A percentile compares a stretch with the other conserved stretches of the same genome.
phyloP scores from a whole-genome alignment of 2,113 vertebrate genomes.

The Formicarius rufipectus region DNA sequence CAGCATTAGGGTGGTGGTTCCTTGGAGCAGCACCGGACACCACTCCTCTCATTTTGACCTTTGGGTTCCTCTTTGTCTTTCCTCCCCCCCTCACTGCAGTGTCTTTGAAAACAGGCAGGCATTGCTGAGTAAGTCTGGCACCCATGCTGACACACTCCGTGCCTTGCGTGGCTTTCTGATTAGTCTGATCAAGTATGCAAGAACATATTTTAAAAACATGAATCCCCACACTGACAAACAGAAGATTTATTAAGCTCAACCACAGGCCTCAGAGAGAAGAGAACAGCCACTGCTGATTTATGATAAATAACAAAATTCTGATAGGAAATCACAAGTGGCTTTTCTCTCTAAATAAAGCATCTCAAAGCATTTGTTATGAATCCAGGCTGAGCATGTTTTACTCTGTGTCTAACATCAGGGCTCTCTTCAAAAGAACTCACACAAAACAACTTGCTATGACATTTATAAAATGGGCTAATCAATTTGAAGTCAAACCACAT shows the following conservation, averaged over 20 bases:
- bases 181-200: constrained; percentile 72
- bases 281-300: constrained; percentile 67
- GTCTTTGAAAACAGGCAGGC: constrained; percentile 34
- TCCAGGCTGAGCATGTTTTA: constrained; percentile 69
- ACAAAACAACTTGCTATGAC: constrained; percentile 75
- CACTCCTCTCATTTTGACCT: constrained; percentile 32
- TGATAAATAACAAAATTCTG: constrained; percentile 77
- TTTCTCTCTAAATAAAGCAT: constrained; percentile 77
- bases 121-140: constrained; percentile 55
- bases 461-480: constrained; percentile 80
- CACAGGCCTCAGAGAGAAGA: constrained; percentile 63
- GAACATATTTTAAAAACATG: constrained; percentile 66
- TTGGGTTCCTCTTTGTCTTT: not conserved
- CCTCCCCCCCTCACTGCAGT: not conserved
- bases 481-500: constrained; percentile 78
- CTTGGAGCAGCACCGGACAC: not conserved
- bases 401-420: constrained; percentile 67
- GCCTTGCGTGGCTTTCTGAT: constrained; percentile 51
- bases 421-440: constrained; percentile 73
- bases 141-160: constrained; percentile 23
- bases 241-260: constrained; percentile 66
- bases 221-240: constrained; percentile 61
- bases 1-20: not conserved
- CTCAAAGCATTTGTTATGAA: constrained; percentile 75
- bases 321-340: constrained; percentile 77